Percentiles rank a stretch among this genome's conserved stretches.
phyloP scores from a whole-genome alignment of 2,113 vertebrate species.

The Lepisosteus osseus region DNA sequence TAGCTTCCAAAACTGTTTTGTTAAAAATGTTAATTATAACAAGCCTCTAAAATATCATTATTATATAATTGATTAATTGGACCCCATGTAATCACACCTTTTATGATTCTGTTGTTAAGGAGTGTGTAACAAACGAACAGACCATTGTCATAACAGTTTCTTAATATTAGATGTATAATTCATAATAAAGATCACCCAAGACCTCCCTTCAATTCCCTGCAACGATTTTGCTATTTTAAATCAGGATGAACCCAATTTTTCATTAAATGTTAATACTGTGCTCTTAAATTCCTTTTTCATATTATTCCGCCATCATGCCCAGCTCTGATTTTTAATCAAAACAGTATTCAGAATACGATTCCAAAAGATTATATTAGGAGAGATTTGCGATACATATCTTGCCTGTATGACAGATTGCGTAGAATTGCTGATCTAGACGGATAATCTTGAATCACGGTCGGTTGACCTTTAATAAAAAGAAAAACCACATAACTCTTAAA shows the following conservation, averaged over 20 bases:
- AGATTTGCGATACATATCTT: slow-evolving; percentile 73
- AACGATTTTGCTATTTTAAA: slow-evolving; percentile 29
- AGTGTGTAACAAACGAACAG: slow-evolving; percentile 5
- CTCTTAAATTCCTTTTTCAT: slow-evolving; percentile 46
- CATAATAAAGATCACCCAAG: slow-evolving; percentile 22
- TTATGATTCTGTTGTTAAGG: neutral
- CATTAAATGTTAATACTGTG: slow-evolving; percentile 43
- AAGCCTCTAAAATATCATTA: neutral
- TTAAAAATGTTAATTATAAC: slow-evolving; percentile 3
- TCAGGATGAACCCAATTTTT: slow-evolving; percentile 30
- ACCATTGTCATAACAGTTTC: neutral
- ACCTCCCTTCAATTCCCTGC: slow-evolving; percentile 20
- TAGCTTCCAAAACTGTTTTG: no score
- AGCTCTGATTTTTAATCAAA: slow-evolving; percentile 76
- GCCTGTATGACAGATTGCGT: slow-evolving; percentile 64
- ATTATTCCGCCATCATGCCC: slow-evolving; percentile 53
- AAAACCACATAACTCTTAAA: slow-evolving; percentile 43
- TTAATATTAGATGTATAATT: slow-evolving; percentile 20
- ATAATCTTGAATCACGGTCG: slow-evolving; percentile 64
- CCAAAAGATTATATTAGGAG: slow-evolving; percentile 73
- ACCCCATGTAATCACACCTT: slow-evolving; percentile 8
- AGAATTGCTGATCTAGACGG: slow-evolving; percentile 47
- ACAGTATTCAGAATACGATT: slow-evolving; percentile 80
- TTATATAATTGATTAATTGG: neutral
- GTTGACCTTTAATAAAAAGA: slow-evolving; percentile 65